Conservation (phyloP, 2,888 invertebrate genomes). For the Drosophila silvestris region DNA sequence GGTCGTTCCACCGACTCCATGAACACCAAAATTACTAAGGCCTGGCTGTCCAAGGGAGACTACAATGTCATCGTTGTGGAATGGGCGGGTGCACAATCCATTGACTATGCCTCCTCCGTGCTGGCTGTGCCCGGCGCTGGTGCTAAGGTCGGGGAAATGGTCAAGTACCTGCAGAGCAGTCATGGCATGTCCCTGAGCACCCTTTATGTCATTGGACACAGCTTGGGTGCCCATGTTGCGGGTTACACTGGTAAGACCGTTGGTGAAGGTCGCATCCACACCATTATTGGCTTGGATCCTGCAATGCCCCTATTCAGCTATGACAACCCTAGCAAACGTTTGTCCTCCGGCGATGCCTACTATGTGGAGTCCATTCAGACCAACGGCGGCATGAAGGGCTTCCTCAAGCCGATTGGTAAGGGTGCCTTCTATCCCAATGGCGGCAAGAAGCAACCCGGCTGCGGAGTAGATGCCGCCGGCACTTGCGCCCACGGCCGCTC, state of each 20-base stretch:
- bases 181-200: slow-evolving; percentile 85
- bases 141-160: slow-evolving; percentile 70
- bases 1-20: slow-evolving; percentile 85
- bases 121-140: slow-evolving; percentile 82
- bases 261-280: slow-evolving; percentile 86
- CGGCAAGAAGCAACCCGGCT: slow-evolving; percentile 86
- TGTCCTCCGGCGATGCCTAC: slow-evolving; percentile 67
- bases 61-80: slow-evolving; percentile 88
- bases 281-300: slow-evolving; percentile 86
- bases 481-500: slow-evolving; percentile 85
- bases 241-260: slow-evolving; percentile 87
- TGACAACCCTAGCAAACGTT: slow-evolving; percentile 58
- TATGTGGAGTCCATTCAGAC: slow-evolving; percentile 83
- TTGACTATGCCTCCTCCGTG: slow-evolving; percentile 87
- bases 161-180: slow-evolving; percentile 85
- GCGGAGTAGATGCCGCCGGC: slow-evolving; percentile 82
- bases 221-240: slow-evolving; percentile 87
- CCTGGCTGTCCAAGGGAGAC: slow-evolving; percentile 87
- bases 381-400: slow-evolving; percentile 71
- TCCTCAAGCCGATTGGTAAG: slow-evolving; percentile 81
- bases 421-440: slow-evolving; percentile 86
- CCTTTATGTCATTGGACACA: slow-evolving; percentile 87
- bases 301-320: slow-evolving; percentile 74
- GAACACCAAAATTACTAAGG: slow-evolving; percentile 80
- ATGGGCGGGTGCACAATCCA: slow-evolving; percentile 87